Evolutionary conservation across 2,888 invertebrate species (phyloP), one percentile per base, ranked within the genome.

Genomic region (Cosmia pyralina): DNA sequence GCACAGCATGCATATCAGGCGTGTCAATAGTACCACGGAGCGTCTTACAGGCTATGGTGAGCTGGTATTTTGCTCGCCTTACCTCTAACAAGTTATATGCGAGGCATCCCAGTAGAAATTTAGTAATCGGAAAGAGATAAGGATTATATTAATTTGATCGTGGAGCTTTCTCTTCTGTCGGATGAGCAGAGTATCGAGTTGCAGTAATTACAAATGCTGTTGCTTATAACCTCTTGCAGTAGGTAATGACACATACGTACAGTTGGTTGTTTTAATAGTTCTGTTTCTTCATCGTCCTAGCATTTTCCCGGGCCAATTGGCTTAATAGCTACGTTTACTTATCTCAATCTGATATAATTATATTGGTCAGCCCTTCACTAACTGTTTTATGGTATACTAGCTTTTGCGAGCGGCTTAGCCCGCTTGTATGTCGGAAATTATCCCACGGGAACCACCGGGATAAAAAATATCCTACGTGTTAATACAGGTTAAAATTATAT

Each of bases 161-260:
- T 55, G 57, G 63, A 46, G 72, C 87, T 85, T 87, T 86, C 87
- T 75, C 84, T 69, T 81, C 41, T 60, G 50, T 59, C 67, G 44
- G 74, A 74, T 69, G 72, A 71, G 64, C 64, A 19, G n/a, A 68
- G 68, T 74, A 68, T 77, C 67, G 66, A 70, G 69, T 69, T 69
- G 58, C 69, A 60, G 60, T 68, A 67, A 71, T 75, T 83, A 80
- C 64, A 84, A 70, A 62, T 50, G 52, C 13, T 68, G 57, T 71
- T 52, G 68, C 64, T 52, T 66, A 53, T 71, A 62, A 63, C 65
- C 50, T 81, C 34, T 57, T 69, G 38, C 38, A 38, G 38, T 38
- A n/a, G n/a, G n/a, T n/a, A 38, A 38, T 38, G 11, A 64, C 28
- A 67, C 13, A 63, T n/a, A 67, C 13, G 59, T n/a, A 58, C 59